Conservation (phyloP, 2,888 invertebrate species). For the Willowsia nigromaculata region DNA sequence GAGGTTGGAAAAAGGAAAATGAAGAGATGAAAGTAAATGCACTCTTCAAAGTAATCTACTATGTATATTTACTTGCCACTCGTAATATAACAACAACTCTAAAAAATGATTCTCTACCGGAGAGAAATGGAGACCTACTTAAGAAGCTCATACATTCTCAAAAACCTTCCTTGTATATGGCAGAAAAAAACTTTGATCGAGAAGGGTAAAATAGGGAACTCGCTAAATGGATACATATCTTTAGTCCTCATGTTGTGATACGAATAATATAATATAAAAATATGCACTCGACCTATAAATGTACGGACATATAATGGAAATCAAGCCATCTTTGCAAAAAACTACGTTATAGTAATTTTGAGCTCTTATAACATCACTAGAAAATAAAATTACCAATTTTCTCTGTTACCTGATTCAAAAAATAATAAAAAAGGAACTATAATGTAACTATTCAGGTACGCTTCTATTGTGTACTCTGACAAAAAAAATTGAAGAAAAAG, state of each 20-base stretch:
- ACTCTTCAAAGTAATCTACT: conserved; percentile 19
- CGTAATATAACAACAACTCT: conserved; percentile 14
- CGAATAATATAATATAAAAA: not conserved
- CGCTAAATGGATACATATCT: conserved; percentile 41
- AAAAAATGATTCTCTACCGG: not conserved
- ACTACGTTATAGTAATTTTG: not conserved
- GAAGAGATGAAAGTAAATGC: conserved; percentile 17
- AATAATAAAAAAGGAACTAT: not conserved
- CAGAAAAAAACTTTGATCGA: not conserved
- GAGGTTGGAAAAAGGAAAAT: not conserved
- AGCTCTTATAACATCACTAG: conserved; percentile 45
- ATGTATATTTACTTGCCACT: conserved; percentile 11
- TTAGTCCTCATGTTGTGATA: not conserved
- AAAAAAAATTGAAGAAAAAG: no score
- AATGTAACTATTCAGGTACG: not conserved
- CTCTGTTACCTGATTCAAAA: not conserved
- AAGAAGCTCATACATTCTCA: conserved; percentile 6
- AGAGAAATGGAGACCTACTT: conserved; percentile 15
- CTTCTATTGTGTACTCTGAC: no score
- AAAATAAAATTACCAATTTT: conserved; percentile 49
- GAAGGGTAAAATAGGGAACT: conserved; percentile 48
- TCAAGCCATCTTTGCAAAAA: not conserved
- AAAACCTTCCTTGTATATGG: not conserved
- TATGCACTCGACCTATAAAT: not conserved
- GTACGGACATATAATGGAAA: not conserved